phyloP scores from a whole-genome alignment of 2,797 vertebrate species.

The Neosilurus hyrtlii region DNA sequence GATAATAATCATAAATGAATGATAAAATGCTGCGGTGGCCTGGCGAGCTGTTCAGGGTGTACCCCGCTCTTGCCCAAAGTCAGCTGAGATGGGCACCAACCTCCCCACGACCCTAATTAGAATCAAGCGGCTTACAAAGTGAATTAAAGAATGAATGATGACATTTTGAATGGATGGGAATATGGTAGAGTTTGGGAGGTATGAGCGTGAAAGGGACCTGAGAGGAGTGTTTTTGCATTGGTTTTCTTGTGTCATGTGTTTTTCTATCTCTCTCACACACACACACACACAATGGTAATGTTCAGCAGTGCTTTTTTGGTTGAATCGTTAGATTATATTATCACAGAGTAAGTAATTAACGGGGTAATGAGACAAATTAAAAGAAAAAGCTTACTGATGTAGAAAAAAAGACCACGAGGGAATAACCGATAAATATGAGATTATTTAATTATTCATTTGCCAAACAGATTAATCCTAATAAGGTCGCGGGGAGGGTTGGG shows the following conservation, averaged over 20 bases:
- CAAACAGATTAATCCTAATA: too few species aligned
- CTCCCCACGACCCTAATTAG: too few species aligned
- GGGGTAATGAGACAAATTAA: neutral
- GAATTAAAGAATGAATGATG: neutral
- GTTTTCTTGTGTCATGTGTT: constrained; percentile 14
- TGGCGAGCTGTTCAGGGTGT: too few species aligned
- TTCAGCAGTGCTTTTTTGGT: neutral
- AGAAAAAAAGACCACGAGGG: neutral
- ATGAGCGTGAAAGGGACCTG: neutral
- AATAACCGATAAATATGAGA: neutral
- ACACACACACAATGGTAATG: neutral
- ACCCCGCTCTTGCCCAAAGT: too few species aligned
- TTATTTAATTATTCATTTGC: too few species aligned
- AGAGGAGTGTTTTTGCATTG: neutral
- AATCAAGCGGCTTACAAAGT: too few species aligned
- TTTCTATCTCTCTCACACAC: constrained; percentile 1
- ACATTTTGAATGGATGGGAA: neutral
- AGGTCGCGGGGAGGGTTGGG: too few species aligned
- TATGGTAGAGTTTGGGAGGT: neutral
- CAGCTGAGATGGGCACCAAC: too few species aligned
- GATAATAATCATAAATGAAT: too few species aligned
- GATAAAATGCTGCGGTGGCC: too few species aligned
- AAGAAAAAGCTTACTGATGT: neutral
- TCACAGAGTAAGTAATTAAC: neutral
- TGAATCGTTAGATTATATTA: neutral